phyloP scores from a whole-genome alignment of 1,140 invertebrate genomes.

The Limonius californicus region DNA sequence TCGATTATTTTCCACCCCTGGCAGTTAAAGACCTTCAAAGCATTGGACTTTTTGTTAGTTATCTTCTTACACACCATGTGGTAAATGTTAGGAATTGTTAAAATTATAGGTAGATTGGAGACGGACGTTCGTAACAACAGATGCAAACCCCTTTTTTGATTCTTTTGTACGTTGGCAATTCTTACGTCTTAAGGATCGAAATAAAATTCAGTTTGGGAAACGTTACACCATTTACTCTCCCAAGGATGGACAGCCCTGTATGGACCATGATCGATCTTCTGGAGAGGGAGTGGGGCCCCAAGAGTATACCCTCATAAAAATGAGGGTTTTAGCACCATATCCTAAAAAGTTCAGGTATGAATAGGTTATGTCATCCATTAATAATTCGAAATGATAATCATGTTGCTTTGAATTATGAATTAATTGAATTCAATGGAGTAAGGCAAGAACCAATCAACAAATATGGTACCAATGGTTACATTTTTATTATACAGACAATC shows the following conservation, averaged over 20 bases:
- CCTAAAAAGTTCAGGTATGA: conserved; percentile 67
- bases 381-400: neutral
- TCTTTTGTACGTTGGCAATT: conserved; percentile 99
- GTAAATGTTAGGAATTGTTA: neutral
- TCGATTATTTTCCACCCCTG: conserved; percentile 92
- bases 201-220: conserved; percentile 96
- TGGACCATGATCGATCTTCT: conserved; percentile 96
- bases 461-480: too few species aligned
- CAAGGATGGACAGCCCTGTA: conserved; percentile 93
- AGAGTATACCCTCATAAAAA: conserved; percentile 97
- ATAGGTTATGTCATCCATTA: neutral
- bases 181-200: conserved; percentile 76
- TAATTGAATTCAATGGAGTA: too few species aligned
- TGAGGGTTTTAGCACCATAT: conserved; percentile 75
- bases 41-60: conserved; percentile 84
- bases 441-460: too few species aligned
- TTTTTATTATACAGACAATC: too few species aligned
- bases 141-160: conserved; percentile 97
- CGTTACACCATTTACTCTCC: conserved; percentile 97
- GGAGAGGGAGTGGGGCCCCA: conserved; percentile 98
- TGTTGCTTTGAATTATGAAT: neutral
- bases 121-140: conserved; percentile 95
- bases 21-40: conserved; percentile 81
- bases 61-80: conserved; percentile 1
- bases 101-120: conserved; percentile 88